These are phyloP conservation scores for Enteromius anoplus DNA, from an alignment of 2,797 vertebrate species.

Conservation along the genomic window DNA sequence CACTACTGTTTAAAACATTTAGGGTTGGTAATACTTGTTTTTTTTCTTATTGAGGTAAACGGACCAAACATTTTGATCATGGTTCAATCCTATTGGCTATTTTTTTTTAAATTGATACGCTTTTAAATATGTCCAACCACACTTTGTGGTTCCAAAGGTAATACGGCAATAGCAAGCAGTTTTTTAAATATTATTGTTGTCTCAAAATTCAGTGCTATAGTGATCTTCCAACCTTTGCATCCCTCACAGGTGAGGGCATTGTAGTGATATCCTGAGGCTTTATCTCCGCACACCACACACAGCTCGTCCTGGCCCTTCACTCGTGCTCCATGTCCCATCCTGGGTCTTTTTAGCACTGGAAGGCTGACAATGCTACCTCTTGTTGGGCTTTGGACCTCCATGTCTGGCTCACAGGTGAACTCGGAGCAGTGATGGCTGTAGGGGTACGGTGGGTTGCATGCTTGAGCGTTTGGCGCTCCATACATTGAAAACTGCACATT, in stretches of 20 bases:
- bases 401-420: slow-evolving; percentile 73
- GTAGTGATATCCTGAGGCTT: slow-evolving; percentile 95
- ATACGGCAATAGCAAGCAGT: too few relatives aligned
- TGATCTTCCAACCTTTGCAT: slow-evolving; percentile 85
- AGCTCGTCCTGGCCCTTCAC: slow-evolving; percentile 88
- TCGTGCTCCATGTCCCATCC: slow-evolving; percentile 75
- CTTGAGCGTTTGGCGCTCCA: slow-evolving; percentile 75
- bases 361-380: slow-evolving; percentile 67
- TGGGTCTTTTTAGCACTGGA: slow-evolving; percentile 78
- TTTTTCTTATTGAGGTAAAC: too few relatives aligned
- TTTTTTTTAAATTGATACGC: not conserved
- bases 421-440: slow-evolving; percentile 78
- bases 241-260: slow-evolving; percentile 95
- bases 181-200: not conserved
- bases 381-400: slow-evolving; percentile 58
- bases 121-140: not conserved
- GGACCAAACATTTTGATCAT: not conserved
- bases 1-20: not conserved
- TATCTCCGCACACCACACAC: slow-evolving; percentile 94
- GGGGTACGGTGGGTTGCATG: slow-evolving; percentile 76
- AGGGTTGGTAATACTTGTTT: too few relatives aligned
- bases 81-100: too few relatives aligned
- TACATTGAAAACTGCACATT: slow-evolving; percentile 81
- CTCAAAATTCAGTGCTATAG: not conserved
- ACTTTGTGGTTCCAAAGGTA: not conserved